Evolutionary conservation across 2,113 vertebrate genomes (phyloP).

Genomic region (Eleginops maclovinus): DNA sequence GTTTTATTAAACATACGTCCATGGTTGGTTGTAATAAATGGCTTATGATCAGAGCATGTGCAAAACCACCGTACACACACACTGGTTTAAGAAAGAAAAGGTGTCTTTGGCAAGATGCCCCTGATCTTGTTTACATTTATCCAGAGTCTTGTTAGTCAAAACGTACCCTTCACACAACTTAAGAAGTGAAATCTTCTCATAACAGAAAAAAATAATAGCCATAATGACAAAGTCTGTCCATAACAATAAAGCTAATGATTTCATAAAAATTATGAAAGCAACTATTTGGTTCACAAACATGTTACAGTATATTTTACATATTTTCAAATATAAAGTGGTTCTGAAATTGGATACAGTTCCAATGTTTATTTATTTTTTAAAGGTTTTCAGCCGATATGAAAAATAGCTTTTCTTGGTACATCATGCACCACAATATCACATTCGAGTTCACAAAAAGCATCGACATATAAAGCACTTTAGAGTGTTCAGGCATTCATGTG

Average conservation of each 20-base stretch:
- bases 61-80: slow-evolving; percentile 58
- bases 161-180: slow-evolving; percentile 58
- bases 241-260: slow-evolving; percentile 67
- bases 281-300: slow-evolving; percentile 67
- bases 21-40: slow-evolving; percentile 70
- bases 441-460: slow-evolving; percentile 46
- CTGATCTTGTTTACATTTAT: slow-evolving; percentile 56
- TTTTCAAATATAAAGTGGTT: slow-evolving; percentile 73
- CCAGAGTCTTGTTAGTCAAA: slow-evolving; percentile 51
- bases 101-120: slow-evolving; percentile 73
- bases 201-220: slow-evolving; percentile 48
- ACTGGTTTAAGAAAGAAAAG: slow-evolving; percentile 49
- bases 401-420: slow-evolving; percentile 62
- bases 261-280: slow-evolving; percentile 51
- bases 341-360: slow-evolving; percentile 36
- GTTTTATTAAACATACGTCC: slow-evolving; percentile 77
- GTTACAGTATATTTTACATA: slow-evolving; percentile 54
- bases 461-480: slow-evolving; percentile 58
- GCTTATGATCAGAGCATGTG: slow-evolving; percentile 73
- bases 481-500: slow-evolving; percentile 47
- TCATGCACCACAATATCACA: slow-evolving; percentile 57
- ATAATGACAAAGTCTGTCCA: slow-evolving; percentile 39
- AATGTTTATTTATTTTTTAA: slow-evolving; percentile 24
- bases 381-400: slow-evolving; percentile 60
- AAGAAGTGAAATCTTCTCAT: slow-evolving; percentile 40